Evolutionary conservation across 2,888 invertebrate species (phyloP), one percentile per base, ranked within the genome.

Genomic region (Eudasyphora cyanicolor): DNA sequence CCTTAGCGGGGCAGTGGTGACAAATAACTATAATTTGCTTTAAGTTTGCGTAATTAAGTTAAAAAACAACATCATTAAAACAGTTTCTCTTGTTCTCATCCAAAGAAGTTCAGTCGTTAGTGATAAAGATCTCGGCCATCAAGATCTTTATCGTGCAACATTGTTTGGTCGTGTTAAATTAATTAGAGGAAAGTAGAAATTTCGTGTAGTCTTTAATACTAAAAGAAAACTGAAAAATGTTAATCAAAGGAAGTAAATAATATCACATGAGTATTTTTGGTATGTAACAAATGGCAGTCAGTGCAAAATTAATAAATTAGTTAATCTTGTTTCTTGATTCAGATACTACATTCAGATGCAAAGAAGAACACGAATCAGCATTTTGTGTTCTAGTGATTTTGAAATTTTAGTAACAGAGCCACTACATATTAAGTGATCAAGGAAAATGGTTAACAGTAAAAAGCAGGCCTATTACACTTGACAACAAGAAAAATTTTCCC

Each of bases 21-120:
- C 45, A 60, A 49, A 79, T 79, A 57, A 60, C 0, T 69, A 62
- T 51, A 70, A 79, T 79, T 79, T 62, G 8, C 45, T 24, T 70
- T 69, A 79, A 79, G 70, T 35, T 49, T 29, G 60, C 32, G 27
- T 57, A 75, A 79, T 79, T 79, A 69, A 75, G 49, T 10, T 17
- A 35, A 29, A 60, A 60, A 29, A 60, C 60, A 32, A 14, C 67
- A 75, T 75, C 49, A 78, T 78, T 78, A 64, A 54, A 64, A 51
- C 12, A 64, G 21, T 78, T 29, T 73, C 57, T 24, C 24, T 49
- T 51, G 71, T 49, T 12, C 3, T 45, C 45, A 7, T 5, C 45
- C 2, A 8, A 38, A 38, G 10, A 14, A 2, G 38, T 14, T 6
- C 38, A 38, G 14, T 14, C 45, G n/a, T 1, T n/a, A 7, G 45